These are phyloP conservation scores for Cataglyphis rosenhaueri DNA, from an alignment of 2,888 invertebrate species.

Conservation along the genomic window DNA sequence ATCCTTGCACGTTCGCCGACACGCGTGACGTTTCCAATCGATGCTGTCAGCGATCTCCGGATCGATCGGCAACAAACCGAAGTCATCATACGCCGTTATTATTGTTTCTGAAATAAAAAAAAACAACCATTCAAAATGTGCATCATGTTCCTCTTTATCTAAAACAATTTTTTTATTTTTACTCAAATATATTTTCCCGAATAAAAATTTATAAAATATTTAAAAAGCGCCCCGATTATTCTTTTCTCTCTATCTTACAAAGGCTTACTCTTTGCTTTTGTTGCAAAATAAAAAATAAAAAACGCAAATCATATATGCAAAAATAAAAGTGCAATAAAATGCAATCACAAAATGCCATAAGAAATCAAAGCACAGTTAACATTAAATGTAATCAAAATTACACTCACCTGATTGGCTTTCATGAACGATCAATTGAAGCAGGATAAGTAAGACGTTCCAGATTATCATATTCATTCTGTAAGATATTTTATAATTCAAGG, in stretches of 20 bases:
- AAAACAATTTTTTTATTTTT: neutral
- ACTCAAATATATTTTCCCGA: neutral
- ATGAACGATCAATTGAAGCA: slow-evolving; percentile 41
- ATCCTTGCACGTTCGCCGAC: slow-evolving; percentile 89
- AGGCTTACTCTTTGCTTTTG: neutral
- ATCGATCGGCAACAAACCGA: slow-evolving; percentile 52
- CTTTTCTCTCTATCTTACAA: neutral
- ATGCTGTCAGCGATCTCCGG: slow-evolving; percentile 57
- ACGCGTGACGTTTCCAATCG: slow-evolving; percentile 86
- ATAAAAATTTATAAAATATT: neutral
- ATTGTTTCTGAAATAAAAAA: slow-evolving; percentile 53
- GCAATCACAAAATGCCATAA: neutral
- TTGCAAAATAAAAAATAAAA: neutral
- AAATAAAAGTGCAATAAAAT: neutral
- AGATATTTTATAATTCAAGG: neutral
- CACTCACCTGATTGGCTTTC: slow-evolving; percentile 58
- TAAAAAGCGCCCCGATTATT: neutral
- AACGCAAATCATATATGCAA: neutral
- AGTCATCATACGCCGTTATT: slow-evolving; percentile 51
- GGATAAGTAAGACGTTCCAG: slow-evolving; percentile 25
- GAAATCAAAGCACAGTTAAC: neutral
- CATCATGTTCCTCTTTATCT: neutral
- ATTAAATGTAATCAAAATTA: neutral
- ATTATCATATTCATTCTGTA: slow-evolving; percentile 53
- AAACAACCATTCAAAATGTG: neutral